Evolutionary conservation across 2,888 invertebrate species (phyloP), one percentile per base, ranked within the genome.

Genomic region (Polylopha cassiicola): DNA sequence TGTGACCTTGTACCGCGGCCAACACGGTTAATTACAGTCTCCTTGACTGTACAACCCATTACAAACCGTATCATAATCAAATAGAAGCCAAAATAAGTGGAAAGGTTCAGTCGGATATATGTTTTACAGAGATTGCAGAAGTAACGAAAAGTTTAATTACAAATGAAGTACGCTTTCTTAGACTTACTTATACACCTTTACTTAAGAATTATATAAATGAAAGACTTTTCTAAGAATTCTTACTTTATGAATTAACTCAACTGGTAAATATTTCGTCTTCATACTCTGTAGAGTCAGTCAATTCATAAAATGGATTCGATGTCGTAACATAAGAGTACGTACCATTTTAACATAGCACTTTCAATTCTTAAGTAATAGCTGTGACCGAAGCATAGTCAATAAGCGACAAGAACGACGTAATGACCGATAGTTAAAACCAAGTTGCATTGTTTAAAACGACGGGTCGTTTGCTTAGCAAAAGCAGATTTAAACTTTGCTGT

Each of bases 1-100:
- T 30, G 36, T 30, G 41, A 41, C 41, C 41, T 41, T 41, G 34
- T 29, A 36, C 41, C 9, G 30, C 20, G 13, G 41, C 30, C 41
- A 41, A 30, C 36, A 13, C 20, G 34, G 41, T 20, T 41, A 41
- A 41, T 41, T 41, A 41, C 16, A 41, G 15, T 20, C 14, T 33
- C 23, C 9, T 16, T 11, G 29, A 22, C 10, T 5, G 3, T 9
- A 5, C 24, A 41, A 26, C 3, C 23, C 16, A 29, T 15, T 11
- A 1, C 16, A 15, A 7, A 4, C 24, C 10, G 16, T 36, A 36
- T 7, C 3, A 4, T 3, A 20, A 11, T 4, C 29, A 5, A 9
- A 20, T 36, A 36, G 11, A 24, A 11, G 9, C 20, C 3, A 3
- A 23, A 24, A 23, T 10, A 11, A 14, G 8, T n/a, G 15, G 27